A percentile compares a stretch with the other conserved stretches of the same genome.
phyloP scores from a whole-genome alignment of 2,113 vertebrate species.

The Myiopsitta monachus region DNA sequence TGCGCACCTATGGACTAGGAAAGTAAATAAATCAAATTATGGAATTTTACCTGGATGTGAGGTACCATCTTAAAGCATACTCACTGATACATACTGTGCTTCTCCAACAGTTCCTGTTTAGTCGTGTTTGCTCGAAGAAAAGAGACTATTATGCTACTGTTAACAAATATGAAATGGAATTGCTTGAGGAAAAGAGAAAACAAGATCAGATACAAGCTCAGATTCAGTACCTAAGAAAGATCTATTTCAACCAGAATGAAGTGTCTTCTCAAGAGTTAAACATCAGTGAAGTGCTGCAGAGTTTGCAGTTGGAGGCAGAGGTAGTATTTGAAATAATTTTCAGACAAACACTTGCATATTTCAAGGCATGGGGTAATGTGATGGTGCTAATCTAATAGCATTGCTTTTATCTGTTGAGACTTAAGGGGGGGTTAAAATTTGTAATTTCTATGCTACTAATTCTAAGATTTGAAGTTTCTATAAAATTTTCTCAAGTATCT shows the following conservation, averaged over 20 bases:
- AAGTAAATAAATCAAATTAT: background rate
- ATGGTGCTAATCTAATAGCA: background rate
- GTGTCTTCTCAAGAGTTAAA: background rate
- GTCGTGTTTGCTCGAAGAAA: conserved; percentile 50
- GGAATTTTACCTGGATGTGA: background rate
- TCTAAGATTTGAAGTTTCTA: background rate
- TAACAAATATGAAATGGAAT: conserved; percentile 37
- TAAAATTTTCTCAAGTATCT: background rate
- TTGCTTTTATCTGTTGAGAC: background rate
- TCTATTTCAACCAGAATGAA: background rate
- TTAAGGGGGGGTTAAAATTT: background rate
- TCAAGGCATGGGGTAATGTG: background rate
- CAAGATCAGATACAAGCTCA: conserved; percentile 58
- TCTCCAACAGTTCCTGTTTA: conserved; percentile 63
- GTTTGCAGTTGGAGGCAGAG: conserved; percentile 2
- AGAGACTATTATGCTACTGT: conserved; percentile 50
- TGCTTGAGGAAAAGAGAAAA: conserved; percentile 68
- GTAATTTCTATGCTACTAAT: background rate
- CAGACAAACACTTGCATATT: background rate
- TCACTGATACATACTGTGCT: background rate
- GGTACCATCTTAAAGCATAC: background rate
- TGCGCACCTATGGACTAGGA: background rate
- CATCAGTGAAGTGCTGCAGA: background rate
- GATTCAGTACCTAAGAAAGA: conserved; percentile 30
- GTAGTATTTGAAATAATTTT: background rate